Base-by-base conservation (phyloP, 2,797 vertebrate species). In the Acipenser transmontanus region DNA sequence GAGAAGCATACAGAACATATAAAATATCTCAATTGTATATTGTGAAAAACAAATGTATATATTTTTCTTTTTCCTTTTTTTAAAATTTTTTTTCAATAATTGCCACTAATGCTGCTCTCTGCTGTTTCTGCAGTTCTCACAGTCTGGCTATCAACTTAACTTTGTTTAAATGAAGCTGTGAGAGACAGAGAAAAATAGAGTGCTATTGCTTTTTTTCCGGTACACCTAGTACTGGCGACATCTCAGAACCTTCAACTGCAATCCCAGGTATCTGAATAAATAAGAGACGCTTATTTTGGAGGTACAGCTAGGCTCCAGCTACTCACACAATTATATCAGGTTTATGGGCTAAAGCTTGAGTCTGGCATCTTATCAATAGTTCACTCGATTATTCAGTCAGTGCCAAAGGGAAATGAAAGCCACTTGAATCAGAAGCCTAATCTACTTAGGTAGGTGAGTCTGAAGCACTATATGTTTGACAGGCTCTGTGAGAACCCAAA, bases 1-100 rank as follows among this genome's bases (percentile, higher is more conserved):
- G 76, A 82, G 82, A 82, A 81, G 78, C 81, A 81, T 78, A 82
- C 77, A 61, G 80, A 86, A 82, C 69, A 74, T 80, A 77, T 61
- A 63, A 68, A 68, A 49, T 63, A 62, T 54, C 14, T 62, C 50
- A 54, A 62, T 54, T 47, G 20, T 62, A 47, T 8, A 51, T 68
- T 52, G 61, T 63, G 11, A 68, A 68, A 62, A 68, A 68, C 34
- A 56, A 50, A 57, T 59, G 20, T 56, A 66, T 66, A 66, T 66
- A 59, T 66, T 52, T 61, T 50, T 62, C 20, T 62, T 61, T 61
- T 47, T 6, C 47, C 4, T 34, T 34, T 34, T 34, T 6, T n/a
- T 54, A 1, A 17, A 20, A 2, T 61, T 47, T 34, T 20, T 12
- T 61, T 3, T 8, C 6, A 61, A 20, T 20, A 61, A 61, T 8